Conservation (phyloP, 2,888 invertebrate species). For the Teinopalpus imperialis region DNA sequence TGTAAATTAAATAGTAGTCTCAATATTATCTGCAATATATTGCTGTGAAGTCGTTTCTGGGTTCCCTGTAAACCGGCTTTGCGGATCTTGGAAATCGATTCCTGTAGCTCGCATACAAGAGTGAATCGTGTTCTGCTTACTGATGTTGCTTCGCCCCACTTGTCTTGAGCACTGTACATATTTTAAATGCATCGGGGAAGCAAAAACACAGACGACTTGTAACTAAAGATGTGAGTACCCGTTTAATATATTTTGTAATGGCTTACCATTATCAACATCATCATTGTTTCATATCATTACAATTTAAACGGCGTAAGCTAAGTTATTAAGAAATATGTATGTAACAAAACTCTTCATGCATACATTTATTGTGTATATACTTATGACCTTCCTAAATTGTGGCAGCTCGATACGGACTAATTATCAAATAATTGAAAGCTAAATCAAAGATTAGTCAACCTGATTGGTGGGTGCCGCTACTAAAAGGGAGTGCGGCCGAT, state of each 20-base stretch:
- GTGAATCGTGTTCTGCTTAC: slow-evolving; percentile 25
- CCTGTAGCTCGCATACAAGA: slow-evolving; percentile 25
- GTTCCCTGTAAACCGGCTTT: slow-evolving; percentile 26
- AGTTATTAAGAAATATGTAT: too few species aligned
- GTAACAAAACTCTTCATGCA: too few species aligned
- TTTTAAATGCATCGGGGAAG: slow-evolving; percentile 9
- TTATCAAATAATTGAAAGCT: too few species aligned
- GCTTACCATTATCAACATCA: too few species aligned
- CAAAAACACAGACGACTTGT: slow-evolving; percentile 12
- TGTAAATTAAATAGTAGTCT: slow-evolving; percentile 18
- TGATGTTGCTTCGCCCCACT: slow-evolving; percentile 14
- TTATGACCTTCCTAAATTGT: too few species aligned
- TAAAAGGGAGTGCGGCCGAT: too few species aligned
- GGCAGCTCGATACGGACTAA: too few species aligned
- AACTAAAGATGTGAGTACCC: slow-evolving; percentile 2
- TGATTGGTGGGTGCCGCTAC: too few species aligned
- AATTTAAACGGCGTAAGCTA: too few species aligned
- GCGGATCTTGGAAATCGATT: slow-evolving; percentile 28
- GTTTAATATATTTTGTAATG: slow-evolving; percentile 1
- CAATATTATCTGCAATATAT: slow-evolving; percentile 19
- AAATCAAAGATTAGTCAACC: too few species aligned
- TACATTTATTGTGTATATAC: too few species aligned
- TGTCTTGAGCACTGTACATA: slow-evolving; percentile 17
- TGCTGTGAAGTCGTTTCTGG: slow-evolving; percentile 12
- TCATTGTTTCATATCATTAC: too few species aligned